Percentiles rank a stretch among this genome's conserved stretches.
Conservation (phyloP, 2,888 invertebrate genomes). For the Ochropleura leucogaster region DNA sequence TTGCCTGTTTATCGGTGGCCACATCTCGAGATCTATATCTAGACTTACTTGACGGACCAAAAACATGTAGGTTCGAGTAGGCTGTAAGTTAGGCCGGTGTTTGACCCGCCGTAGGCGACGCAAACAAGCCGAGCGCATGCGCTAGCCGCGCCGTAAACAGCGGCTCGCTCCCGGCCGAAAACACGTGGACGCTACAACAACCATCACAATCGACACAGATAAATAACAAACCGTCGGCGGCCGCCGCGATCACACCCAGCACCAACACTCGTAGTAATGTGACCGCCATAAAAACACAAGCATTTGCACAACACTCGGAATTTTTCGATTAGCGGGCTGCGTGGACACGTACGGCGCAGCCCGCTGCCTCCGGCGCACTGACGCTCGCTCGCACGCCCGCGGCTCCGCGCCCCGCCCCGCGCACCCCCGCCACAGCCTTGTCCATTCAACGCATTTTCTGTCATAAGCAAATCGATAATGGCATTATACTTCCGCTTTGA, state of each 20-base stretch:
- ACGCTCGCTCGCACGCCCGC: constrained; percentile 69
- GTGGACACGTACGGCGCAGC: constrained; percentile 83
- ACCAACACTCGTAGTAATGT: constrained; percentile 93
- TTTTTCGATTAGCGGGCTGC: constrained; percentile 87
- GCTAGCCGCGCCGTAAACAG: constrained; percentile 87
- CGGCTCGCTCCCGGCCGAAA: constrained; percentile 77
- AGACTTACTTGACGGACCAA: constrained; percentile 83
- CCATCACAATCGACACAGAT: constrained; percentile 70
- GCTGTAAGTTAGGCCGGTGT: constrained; percentile 87
- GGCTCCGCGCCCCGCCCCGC: constrained; percentile 62
- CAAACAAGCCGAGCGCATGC: constrained; percentile 88
- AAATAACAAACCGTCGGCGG: constrained; percentile 86
- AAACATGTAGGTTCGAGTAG: constrained; percentile 79
- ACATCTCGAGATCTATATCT: constrained; percentile 79
- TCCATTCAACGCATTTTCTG: constrained; percentile 90
- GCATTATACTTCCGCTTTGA: constrained; percentile 89
- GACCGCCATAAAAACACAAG: constrained; percentile 95
- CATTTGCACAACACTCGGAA: constrained; percentile 92
- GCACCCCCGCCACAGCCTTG: constrained; percentile 73
- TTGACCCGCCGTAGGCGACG: constrained; percentile 84
- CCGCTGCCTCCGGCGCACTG: constrained; percentile 86
- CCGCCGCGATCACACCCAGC: constrained; percentile 88
- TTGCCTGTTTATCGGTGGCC: constrained; percentile 65
- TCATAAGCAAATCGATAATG: constrained; percentile 90
- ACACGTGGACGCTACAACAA: constrained; percentile 80